Base-by-base conservation (phyloP, 2,113 vertebrate species). In the Prochilodus magdalenae region DNA sequence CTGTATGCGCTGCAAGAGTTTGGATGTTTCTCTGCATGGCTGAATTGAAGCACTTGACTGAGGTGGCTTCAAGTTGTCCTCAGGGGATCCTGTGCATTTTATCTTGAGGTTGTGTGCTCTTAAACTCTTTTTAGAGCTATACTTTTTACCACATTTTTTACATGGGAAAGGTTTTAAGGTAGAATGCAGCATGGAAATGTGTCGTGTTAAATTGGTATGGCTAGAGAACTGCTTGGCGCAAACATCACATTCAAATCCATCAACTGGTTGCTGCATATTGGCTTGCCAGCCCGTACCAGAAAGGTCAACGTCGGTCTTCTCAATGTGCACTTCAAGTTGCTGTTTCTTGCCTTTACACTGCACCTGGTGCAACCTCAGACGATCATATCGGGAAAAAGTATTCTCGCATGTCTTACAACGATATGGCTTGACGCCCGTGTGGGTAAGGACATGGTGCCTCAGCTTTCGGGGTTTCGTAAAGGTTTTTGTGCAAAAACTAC, bases 381-480 rank as follows among this genome's bases (percentile, higher is more conserved):
- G 89, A 85, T 95, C 94, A 53, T 94, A 88, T 20, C 93, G 90
- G 67, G 93, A 93, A 86, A 93, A 95, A 86, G 90, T 92, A 87
- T 89, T 89, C 51, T 93, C 90, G 82, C 94, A 95, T 49, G 85
- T 77, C 88, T 93, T 93, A 74, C 94, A 95, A n/a, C 89, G 92
- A 86, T 95, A 94, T 0, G 94, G 94, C 30, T 94, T 95, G 4
- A 92, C 94, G 40, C 94, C 94, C 18, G 92, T 95, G 66, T 95
- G 94, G 14, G 92, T 93, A 83, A 94, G 89, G 83, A 95, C 93
- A 83, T 95, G 94, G 49, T 81, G 86, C 44, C 94, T 91, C 40
- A 95, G 81, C 80, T 82, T 88, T 82, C 86, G 86, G 22, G 92
- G 8, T 80, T 93, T 93, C 77, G 89, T 73, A 79, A 95, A 95